Percentiles rank a stretch among this genome's conserved stretches.
These are phyloP conservation scores for Trogon surrucura DNA, from an alignment of 2,113 vertebrate species.

Conservation along the genomic window DNA sequence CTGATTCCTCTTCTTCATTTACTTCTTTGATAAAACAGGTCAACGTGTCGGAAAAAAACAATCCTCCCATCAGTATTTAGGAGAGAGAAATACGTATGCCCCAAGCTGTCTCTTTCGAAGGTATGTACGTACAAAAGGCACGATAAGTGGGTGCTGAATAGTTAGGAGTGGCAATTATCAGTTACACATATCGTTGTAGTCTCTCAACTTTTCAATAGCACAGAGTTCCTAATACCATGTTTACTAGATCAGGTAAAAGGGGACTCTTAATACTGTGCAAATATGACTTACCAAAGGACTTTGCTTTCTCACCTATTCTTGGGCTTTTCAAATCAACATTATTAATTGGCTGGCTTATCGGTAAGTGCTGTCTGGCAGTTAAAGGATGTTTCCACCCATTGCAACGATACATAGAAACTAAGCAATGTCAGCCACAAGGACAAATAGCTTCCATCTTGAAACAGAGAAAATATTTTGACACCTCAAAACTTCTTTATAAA, in stretches of 20 bases:
- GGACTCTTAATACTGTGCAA: conserved; percentile 69
- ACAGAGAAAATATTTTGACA: conserved; percentile 48
- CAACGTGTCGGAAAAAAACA: neutral
- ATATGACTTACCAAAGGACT: conserved; percentile 71
- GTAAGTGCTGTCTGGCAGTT: conserved; percentile 72
- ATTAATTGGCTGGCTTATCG: conserved; percentile 75
- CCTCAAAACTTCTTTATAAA: conserved; percentile 8
- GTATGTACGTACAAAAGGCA: conserved; percentile 42
- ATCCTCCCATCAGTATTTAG: neutral
- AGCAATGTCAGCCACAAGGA: conserved; percentile 67
- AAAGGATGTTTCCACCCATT: conserved; percentile 78
- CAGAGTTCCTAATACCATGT: conserved; percentile 44
- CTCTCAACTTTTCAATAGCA: conserved; percentile 28
- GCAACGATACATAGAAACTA: conserved; percentile 75
- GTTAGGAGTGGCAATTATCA: conserved; percentile 39
- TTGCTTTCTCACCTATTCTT: conserved; percentile 72
- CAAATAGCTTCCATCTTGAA: conserved; percentile 61
- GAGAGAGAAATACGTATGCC: neutral
- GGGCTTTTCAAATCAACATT: conserved; percentile 69
- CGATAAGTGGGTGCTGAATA: conserved; percentile 34
- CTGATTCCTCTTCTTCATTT: neutral
- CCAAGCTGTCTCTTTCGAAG: conserved; percentile 28
- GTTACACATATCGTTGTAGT: neutral
- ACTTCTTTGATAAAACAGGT: neutral
- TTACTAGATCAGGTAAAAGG: conserved; percentile 62